phyloP scores from a whole-genome alignment of 2,113 vertebrate genomes.

The Cyprinodon variegatus region DNA sequence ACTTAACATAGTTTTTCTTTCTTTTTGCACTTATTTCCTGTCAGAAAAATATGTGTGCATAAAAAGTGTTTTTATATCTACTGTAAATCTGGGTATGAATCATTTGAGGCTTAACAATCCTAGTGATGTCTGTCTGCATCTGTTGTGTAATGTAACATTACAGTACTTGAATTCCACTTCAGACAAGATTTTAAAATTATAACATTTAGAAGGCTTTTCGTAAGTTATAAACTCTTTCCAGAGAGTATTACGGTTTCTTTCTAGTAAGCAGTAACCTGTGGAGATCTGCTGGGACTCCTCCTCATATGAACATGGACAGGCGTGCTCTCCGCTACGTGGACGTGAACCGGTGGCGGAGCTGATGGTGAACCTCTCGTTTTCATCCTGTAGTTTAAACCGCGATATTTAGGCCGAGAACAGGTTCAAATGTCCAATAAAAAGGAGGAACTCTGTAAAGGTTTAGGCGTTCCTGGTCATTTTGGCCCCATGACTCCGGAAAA shows the following conservation, averaged over 20 bases:
- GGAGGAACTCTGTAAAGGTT: rapidly evolving
- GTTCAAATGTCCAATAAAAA: rapidly evolving
- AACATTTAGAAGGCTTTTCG: background rate
- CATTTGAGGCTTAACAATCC: too few relatives aligned
- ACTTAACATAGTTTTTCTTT: too few relatives aligned
- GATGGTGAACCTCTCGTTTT: slow-evolving; percentile 86
- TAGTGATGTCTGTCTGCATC: too few relatives aligned
- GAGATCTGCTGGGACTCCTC: slow-evolving; percentile 80
- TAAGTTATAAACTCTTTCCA: background rate
- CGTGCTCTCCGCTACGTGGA: slow-evolving; percentile 91
- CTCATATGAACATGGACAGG: slow-evolving; percentile 93
- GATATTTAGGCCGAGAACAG: background rate
- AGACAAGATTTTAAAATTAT: background rate
- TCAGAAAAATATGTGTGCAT: too few relatives aligned
- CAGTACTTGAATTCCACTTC: background rate
- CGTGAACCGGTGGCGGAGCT: slow-evolving; percentile 89
- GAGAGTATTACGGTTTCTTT: too few relatives aligned
- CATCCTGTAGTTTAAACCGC: slow-evolving; percentile 73
- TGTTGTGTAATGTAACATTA: too few relatives aligned
- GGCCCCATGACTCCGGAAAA: background rate
- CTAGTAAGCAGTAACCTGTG: slow-evolving; percentile 51
- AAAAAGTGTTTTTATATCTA: too few relatives aligned
- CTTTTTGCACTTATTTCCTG: too few relatives aligned
- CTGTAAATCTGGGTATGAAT: too few relatives aligned
- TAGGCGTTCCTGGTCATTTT: rapidly evolving